Evolutionary conservation across 1,140 invertebrate genomes (phyloP).

Genomic region (Pseudomyrmex dendroicus): DNA sequence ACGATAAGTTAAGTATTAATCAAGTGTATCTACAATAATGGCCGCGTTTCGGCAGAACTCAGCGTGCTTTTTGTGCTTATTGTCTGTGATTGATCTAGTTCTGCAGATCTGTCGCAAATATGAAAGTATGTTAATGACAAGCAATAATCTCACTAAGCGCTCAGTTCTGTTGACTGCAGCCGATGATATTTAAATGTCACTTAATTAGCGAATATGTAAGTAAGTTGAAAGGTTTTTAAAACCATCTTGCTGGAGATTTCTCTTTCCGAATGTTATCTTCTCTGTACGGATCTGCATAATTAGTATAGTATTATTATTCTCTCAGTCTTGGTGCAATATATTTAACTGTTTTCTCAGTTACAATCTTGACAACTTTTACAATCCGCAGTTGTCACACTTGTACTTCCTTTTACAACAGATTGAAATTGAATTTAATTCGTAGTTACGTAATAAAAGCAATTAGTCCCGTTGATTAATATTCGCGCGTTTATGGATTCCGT

Average conservation of each 20-base stretch:
- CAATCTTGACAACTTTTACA: not conserved
- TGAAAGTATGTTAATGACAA: too few relatives aligned
- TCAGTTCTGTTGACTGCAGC: too few relatives aligned
- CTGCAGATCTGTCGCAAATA: too few relatives aligned
- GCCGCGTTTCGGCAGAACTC: too few relatives aligned
- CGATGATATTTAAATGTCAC: conserved; percentile 47
- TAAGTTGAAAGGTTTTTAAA: not conserved
- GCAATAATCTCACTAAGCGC: too few relatives aligned
- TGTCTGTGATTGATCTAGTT: too few relatives aligned
- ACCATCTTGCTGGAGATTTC: conserved; percentile 14
- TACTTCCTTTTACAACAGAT: not conserved
- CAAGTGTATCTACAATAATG: conserved; percentile 2
- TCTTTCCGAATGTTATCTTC: not conserved
- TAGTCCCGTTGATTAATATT: not conserved
- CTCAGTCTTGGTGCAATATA: not conserved
- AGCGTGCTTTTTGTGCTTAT: too few relatives aligned
- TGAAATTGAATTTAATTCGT: not conserved
- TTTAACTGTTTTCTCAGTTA: not conserved
- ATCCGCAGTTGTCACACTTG: not conserved
- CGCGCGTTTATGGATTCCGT: not conserved
- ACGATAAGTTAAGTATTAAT: conserved; percentile 56
- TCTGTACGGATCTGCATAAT: not conserved
- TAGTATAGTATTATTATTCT: too few relatives aligned
- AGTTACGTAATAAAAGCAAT: conserved; percentile 5
- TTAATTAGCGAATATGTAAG: conserved; percentile 17